phyloP scores from a whole-genome alignment of 2,113 vertebrate species.

The Heptranchias perlo region DNA sequence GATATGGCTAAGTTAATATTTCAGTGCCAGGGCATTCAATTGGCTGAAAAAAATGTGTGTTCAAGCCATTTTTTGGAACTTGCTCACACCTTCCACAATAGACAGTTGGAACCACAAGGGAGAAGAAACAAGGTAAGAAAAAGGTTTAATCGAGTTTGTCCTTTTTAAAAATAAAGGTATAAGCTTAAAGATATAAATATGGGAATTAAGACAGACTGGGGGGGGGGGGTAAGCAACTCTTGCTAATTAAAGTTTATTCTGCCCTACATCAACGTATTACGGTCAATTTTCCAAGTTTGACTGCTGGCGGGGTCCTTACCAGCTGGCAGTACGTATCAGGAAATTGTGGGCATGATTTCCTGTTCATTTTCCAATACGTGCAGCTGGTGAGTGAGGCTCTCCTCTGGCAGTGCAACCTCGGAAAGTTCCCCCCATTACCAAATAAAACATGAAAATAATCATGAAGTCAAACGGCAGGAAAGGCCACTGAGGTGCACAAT shows the following conservation, averaged over 20 bases:
- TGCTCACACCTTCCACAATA: no score
- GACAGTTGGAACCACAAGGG: no score
- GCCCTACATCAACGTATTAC: background rate
- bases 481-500: background rate
- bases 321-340: background rate
- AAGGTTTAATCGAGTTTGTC: no score
- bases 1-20: background rate
- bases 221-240: background rate
- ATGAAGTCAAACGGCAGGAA: background rate
- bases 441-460: background rate
- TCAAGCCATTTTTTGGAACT: no score
- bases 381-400: no score
- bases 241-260: background rate
- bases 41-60: background rate
- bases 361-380: background rate
- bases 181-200: no score
- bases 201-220: no score
- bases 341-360: background rate
- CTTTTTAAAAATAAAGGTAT: no score
- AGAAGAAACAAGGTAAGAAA: no score
- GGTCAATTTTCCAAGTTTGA: background rate
- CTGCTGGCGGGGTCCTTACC: background rate
- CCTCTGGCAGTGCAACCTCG: background rate
- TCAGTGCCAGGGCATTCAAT: background rate
- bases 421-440: background rate